Conservation (phyloP, 1,140 invertebrate genomes). For the Temnothorax curvispinosus region DNA sequence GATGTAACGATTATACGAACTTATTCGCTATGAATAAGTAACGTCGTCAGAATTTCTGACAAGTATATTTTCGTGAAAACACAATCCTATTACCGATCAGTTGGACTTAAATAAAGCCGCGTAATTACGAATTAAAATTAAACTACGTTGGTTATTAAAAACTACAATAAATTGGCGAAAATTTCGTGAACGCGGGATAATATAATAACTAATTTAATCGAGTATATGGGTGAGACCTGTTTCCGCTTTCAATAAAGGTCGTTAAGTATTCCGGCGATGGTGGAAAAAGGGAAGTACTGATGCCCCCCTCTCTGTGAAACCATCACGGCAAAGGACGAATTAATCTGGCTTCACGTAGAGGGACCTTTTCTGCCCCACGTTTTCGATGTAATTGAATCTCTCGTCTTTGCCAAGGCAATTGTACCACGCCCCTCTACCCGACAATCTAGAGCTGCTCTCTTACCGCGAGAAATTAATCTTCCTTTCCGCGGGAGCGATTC, state of each 20-base stretch:
- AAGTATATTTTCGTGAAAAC: not conserved
- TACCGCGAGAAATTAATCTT: slow-evolving; percentile 76
- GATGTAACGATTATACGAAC: not conserved
- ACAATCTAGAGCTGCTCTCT: slow-evolving; percentile 73
- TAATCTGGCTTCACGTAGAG: slow-evolving; percentile 74
- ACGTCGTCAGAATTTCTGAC: not conserved
- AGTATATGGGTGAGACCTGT: not conserved
- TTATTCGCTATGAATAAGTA: not conserved
- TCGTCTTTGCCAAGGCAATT: slow-evolving; percentile 76
- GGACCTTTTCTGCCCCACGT: slow-evolving; percentile 70
- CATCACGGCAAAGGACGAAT: slow-evolving; percentile 71
- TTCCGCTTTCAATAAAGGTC: slow-evolving; percentile 52
- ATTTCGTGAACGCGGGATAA: not conserved
- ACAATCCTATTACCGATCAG: not conserved
- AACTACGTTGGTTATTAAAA: not conserved
- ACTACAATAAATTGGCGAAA: not conserved
- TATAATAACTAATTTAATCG: slow-evolving; percentile 42
- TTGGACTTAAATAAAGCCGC: not conserved
- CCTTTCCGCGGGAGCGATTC: slow-evolving; percentile 65
- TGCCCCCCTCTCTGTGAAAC: slow-evolving; percentile 54
- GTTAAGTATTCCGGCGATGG: slow-evolving; percentile 63
- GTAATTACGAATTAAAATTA: not conserved
- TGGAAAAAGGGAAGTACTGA: slow-evolving; percentile 57
- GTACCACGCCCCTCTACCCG: slow-evolving; percentile 56
- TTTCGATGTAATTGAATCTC: slow-evolving; percentile 79